These are phyloP conservation scores for Gryllus bimaculatus DNA, from an alignment of 1,140 invertebrate genomes.

Conservation along the genomic window DNA sequence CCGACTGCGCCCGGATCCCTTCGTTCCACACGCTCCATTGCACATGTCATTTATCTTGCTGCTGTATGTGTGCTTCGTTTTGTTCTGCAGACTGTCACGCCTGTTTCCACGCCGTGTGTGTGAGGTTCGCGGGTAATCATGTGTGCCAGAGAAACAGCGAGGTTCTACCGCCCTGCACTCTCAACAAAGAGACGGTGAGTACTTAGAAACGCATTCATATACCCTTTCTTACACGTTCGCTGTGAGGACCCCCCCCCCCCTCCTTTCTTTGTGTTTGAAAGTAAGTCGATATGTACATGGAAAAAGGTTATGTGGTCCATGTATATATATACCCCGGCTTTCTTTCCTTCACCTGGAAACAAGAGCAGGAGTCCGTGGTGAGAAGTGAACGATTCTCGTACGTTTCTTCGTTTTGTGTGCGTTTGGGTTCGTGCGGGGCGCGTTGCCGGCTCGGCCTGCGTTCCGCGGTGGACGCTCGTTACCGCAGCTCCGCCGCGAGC, in stretches of 20 bases:
- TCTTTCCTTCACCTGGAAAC: neutral
- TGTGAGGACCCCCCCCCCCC: too few relatives aligned
- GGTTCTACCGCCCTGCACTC: constrained; percentile 40
- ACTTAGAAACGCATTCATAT: neutral
- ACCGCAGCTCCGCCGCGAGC: too few relatives aligned
- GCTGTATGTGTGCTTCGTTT: constrained; percentile 50
- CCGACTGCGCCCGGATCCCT: constrained; percentile 39
- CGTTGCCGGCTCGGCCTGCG: too few relatives aligned
- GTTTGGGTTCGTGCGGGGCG: too few relatives aligned
- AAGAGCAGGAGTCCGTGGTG: neutral
- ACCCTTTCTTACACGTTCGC: too few relatives aligned
- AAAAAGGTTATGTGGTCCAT: neutral
- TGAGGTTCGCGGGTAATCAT: constrained; percentile 42
- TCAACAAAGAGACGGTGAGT: constrained; percentile 45
- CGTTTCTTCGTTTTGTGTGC: too few relatives aligned
- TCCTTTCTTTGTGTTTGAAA: too few relatives aligned
- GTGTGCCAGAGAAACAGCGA: constrained; percentile 47
- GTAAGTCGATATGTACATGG: neutral
- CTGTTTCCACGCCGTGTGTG: constrained; percentile 54
- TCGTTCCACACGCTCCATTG: constrained; percentile 45
- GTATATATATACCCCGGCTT: neutral
- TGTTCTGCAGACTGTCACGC: constrained; percentile 55
- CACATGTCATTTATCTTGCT: constrained; percentile 41
- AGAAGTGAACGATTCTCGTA: neutral
- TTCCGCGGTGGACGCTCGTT: too few relatives aligned